Base-by-base conservation (phyloP, 2,113 vertebrate species). In the Hydrolagus affinis region DNA sequence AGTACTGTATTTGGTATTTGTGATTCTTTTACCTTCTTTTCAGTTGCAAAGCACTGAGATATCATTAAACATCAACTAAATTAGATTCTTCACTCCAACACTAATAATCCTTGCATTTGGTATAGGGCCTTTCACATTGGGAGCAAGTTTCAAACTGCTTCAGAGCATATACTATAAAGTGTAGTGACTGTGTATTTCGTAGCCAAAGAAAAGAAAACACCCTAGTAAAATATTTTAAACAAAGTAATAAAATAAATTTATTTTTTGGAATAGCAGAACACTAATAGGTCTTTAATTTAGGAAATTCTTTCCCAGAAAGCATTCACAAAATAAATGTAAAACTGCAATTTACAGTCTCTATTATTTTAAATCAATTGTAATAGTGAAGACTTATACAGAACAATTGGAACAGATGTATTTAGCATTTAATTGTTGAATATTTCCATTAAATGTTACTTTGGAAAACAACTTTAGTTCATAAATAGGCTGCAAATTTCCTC, bases 381-480 rank as follows among this genome's bases (percentile, higher is more conserved):
- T 9, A 25, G 30, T 83, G 64, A 28, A 25, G 23, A 15, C 8
- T 80, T 80, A 17, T 83, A 68, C 78, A 83, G 62, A 66, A 15
- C 8, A 15, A 66, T 30, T 83, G 57, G 28, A 83, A 59, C 25
- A 83, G 32, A 21, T 66, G 64, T 25, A 66, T 66, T 64, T 28
- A 83, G 17, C 25, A 64, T 83, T 83, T 62, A 10, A 83, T 83
- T 66, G 25, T 30, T 25, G 62, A 64, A 68, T 32, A 83, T 68
- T 30, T 32, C 10, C 4, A 66, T 83, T 68, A 68, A 69, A 32
- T 14, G 28, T 68, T 30, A 17, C 28, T 19, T 83, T 44, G 44
- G 44, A 83, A 83, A 83, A 83, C 19, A 19, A 68, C 3, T 64
- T 11, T 80, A 57, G 57, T 74, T 74, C 57, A 75, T 56, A 78